Conservation (phyloP, 30 jellyfish, hydroid and myxozoan species). For the Clytia hemisphaerica region DNA sequence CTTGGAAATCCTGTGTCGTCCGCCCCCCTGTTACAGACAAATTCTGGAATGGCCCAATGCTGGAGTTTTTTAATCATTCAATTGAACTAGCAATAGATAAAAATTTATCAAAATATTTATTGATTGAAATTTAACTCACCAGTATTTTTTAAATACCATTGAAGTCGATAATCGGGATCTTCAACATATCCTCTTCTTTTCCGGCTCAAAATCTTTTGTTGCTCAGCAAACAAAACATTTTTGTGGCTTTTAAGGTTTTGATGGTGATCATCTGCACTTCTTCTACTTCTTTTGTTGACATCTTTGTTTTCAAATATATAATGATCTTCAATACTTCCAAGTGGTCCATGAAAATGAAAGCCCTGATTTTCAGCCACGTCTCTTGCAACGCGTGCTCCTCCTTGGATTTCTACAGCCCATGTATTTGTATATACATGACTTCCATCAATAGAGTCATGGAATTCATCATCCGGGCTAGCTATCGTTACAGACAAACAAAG, state of each 20-base stretch:
- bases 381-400: slow-evolving; percentile 62
- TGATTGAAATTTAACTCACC: too few relatives aligned
- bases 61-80: neutral
- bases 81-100: neutral
- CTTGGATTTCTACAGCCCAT: slow-evolving; percentile 77
- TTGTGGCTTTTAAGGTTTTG: slow-evolving; percentile 41
- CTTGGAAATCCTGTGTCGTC: too few relatives aligned
- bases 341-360: slow-evolving; percentile 48
- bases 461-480: too few relatives aligned
- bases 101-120: too few relatives aligned
- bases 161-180: slow-evolving; percentile 78
- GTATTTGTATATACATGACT: slow-evolving; percentile 62
- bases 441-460: slow-evolving; percentile 1
- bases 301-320: slow-evolving; percentile 54
- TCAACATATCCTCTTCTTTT: slow-evolving; percentile 51
- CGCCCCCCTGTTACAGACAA: too few relatives aligned
- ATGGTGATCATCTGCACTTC: slow-evolving; percentile 79
- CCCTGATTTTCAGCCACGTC: slow-evolving; percentile 68
- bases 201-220: slow-evolving; percentile 64
- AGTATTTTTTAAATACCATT: slow-evolving; percentile 85
- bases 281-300: slow-evolving; percentile 34
- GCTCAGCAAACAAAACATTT: slow-evolving; percentile 70
- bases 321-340: slow-evolving; percentile 57
- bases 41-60: too few relatives aligned
- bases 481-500: too few relatives aligned